Evolutionary conservation across 2,797 vertebrate genomes (phyloP).

Genomic region (Poeciliopsis gracilis): DNA sequence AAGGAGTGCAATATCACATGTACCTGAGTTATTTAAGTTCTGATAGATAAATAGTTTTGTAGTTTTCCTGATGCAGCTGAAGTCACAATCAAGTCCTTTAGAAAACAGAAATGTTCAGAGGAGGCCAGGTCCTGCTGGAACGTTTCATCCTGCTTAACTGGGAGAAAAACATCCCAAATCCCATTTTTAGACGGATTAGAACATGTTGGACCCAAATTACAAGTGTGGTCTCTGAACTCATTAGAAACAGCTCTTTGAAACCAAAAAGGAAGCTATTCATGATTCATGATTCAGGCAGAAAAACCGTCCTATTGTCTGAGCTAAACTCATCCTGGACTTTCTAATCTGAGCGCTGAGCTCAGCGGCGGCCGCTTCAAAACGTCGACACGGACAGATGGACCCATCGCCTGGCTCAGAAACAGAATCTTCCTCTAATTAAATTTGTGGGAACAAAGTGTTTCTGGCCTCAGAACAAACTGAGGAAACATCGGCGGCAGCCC

Average conservation of each 20-base stretch:
- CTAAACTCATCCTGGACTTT: slow-evolving; percentile 8
- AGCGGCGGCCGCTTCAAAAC: neutral
- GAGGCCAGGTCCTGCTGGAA: neutral
- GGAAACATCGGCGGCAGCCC: slow-evolving; percentile 9
- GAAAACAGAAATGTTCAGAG: neutral
- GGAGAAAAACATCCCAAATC: slow-evolving; percentile 4
- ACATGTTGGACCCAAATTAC: slow-evolving; percentile 2
- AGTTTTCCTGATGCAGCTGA: neutral
- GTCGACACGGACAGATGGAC: slow-evolving; percentile 42
- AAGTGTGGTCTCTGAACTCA: slow-evolving; percentile 6
- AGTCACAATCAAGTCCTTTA: neutral
- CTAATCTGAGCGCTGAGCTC: neutral
- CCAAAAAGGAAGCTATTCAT: slow-evolving; percentile 13
- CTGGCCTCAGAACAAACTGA: slow-evolving; percentile 7
- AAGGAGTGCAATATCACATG: neutral
- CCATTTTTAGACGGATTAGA: slow-evolving; percentile 1
- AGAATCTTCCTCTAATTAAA: slow-evolving; percentile 36
- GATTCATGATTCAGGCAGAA: slow-evolving; percentile 4
- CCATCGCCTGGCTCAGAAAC: slow-evolving; percentile 23
- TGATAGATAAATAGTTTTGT: neutral
- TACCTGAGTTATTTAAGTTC: neutral
- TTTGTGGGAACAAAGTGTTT: slow-evolving; percentile 37
- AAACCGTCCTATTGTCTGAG: neutral
- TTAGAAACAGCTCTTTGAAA: slow-evolving; percentile 8
- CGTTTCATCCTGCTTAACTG: neutral